Percentiles rank a stretch among this genome's conserved stretches.
Conservation (phyloP, 2,113 vertebrate genomes). For the Thoracochromis brauschi region DNA sequence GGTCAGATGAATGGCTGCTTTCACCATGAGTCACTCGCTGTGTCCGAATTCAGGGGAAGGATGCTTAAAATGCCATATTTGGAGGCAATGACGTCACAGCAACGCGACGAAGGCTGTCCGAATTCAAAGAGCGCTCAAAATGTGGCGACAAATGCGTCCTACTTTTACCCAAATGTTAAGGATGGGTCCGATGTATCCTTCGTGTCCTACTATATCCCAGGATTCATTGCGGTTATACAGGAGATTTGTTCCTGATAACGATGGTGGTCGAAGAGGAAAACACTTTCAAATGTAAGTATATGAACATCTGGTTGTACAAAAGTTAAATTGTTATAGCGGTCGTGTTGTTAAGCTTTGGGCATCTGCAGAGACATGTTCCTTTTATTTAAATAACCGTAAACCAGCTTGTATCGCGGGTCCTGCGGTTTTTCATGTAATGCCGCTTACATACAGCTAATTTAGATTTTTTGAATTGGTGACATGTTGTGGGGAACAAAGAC, state of each 20-base stretch:
- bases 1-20: neutral
- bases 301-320: neutral
- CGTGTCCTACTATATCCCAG: neutral
- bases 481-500: neutral
- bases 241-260: neutral
- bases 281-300: neutral
- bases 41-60: accelerated
- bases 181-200: accelerated
- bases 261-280: neutral
- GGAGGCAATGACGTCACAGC: neutral
- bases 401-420: neutral
- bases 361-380: neutral
- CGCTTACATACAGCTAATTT: neutral
- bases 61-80: accelerated
- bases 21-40: neutral
- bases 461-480: neutral
- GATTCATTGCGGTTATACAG: neutral
- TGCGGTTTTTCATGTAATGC: accelerated
- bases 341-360: neutral
- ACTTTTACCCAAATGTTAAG: neutral
- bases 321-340: accelerated
- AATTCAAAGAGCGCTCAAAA: neutral
- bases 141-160: neutral
- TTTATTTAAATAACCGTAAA: neutral
- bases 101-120: accelerated